Evolutionary conservation across 2,888 invertebrate genomes (phyloP), one percentile per base, ranked within the genome.

Genomic region (Mellilla xanthometata): DNA sequence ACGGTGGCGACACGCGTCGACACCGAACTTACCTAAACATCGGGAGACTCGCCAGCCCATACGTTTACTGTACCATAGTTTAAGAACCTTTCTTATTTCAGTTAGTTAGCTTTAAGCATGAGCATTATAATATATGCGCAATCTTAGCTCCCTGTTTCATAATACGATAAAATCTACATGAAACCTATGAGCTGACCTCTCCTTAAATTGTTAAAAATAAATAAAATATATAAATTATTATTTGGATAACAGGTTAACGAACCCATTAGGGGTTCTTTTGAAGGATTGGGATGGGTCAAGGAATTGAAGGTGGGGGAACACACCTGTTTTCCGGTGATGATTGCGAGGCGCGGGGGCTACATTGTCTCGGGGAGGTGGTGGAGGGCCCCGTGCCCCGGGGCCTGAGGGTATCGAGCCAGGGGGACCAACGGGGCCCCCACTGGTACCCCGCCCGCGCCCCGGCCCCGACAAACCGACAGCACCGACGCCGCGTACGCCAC

Each of bases 351-450:
- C 76, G 43, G 82, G 76, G 45, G 79, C 91, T 69, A 92, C 91
- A 72, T 91, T 92, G 65, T 95, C 95, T 49, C 96, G 89, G 0
- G 96, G 96, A 6, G 96, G 96, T 22, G 95, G 95, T 28, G 96
- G 96, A n/a, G 96, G 96, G 36, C 96, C 96, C 62, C 96, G 91
- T 2, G 95, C 96, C n/a, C 96, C 96, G 3, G 96, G 95, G 33
- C 96, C 86, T 8, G 68, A 65, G 6, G 73, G 72, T 0, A 61
- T 65, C 3, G 74, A 72, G 8, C 76, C 65, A 4, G 67, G 66
- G 12, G 53, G 66, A 64, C 55, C 65, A 69, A 47, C 58, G 58
- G 62, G 60, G 63, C 58, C 56, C 71, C 54, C 64, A 52, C 49
- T 62, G 62, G 63, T 74, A 54, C 78, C 63, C 52, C 68, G 58